phyloP scores from a whole-genome alignment of 2,888 invertebrate species.

The Drosophila tripunctata region DNA sequence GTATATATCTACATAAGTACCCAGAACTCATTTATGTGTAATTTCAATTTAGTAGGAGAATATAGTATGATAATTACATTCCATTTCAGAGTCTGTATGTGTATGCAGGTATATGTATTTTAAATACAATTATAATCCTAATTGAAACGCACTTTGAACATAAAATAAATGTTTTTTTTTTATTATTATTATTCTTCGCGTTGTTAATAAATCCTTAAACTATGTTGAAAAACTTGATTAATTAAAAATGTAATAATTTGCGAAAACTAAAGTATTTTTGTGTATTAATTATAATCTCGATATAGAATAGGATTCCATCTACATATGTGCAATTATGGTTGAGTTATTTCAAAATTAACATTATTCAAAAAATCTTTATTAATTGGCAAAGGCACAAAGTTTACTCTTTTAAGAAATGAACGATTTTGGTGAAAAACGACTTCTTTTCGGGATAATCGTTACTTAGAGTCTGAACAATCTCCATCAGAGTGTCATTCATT shows the following conservation, averaged over 20 bases:
- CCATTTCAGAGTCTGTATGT: slow-evolving; percentile 13
- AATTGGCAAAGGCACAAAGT: background rate
- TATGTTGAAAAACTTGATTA: slow-evolving; percentile 38
- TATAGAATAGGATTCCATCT: background rate
- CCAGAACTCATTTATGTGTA: slow-evolving; percentile 13
- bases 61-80: slow-evolving; percentile 16
- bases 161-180: slow-evolving; percentile 23
- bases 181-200: slow-evolving; percentile 25
- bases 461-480: slow-evolving; percentile 51
- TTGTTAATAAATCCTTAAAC: slow-evolving; percentile 45
- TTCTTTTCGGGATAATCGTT: slow-evolving; percentile 60
- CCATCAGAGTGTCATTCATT: slow-evolving; percentile 48
- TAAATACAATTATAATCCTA: slow-evolving; percentile 16
- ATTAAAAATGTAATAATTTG: slow-evolving; percentile 33
- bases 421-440: slow-evolving; percentile 49
- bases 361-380: background rate
- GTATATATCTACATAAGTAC: background rate
- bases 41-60: slow-evolving; percentile 28
- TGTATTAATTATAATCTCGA: background rate
- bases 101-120: slow-evolving; percentile 25
- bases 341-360: background rate
- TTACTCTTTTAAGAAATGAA: slow-evolving; percentile 57
- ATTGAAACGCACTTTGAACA: slow-evolving; percentile 35
- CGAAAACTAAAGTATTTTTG: background rate
- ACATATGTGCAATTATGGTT: background rate